Conservation (phyloP, 1,140 invertebrate genomes). For the Meloidogyne floridensis region DNA sequence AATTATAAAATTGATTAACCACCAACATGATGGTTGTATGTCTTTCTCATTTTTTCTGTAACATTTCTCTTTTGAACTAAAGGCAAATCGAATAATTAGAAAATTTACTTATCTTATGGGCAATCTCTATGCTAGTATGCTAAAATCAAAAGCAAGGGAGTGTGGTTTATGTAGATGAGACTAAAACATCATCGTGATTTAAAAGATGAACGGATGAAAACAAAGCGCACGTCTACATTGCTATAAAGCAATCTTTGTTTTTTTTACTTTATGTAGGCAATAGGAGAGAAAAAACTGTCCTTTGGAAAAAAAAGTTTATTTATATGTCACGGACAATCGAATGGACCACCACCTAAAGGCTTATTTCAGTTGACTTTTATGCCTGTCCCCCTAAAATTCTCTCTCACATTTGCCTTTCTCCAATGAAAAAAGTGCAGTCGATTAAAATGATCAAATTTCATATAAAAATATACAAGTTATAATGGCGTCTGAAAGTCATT, state of each 20-base stretch:
- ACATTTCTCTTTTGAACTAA: neutral
- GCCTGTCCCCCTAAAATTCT: neutral
- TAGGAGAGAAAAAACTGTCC: neutral
- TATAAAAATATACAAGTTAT: neutral
- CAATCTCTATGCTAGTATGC: neutral
- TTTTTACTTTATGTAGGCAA: neutral
- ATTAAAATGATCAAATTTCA: constrained; percentile 4
- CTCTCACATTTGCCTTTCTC: neutral
- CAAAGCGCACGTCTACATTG: neutral
- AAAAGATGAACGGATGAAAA: neutral
- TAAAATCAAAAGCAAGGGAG: neutral
- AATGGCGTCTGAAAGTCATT: neutral
- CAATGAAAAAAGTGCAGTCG: neutral
- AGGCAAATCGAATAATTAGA: neutral
- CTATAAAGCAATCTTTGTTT: neutral
- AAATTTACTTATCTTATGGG: neutral
- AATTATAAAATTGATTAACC: neutral
- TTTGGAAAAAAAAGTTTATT: neutral
- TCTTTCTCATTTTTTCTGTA: neutral
- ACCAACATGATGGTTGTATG: neutral
- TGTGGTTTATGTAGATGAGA: neutral
- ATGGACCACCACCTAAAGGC: neutral
- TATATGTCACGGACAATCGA: neutral
- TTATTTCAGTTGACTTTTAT: neutral
- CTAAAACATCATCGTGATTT: neutral